Evolutionary conservation across 2,888 invertebrate genomes (phyloP), one percentile per base, ranked within the genome.

Genomic region (Drosophila ustulata): DNA sequence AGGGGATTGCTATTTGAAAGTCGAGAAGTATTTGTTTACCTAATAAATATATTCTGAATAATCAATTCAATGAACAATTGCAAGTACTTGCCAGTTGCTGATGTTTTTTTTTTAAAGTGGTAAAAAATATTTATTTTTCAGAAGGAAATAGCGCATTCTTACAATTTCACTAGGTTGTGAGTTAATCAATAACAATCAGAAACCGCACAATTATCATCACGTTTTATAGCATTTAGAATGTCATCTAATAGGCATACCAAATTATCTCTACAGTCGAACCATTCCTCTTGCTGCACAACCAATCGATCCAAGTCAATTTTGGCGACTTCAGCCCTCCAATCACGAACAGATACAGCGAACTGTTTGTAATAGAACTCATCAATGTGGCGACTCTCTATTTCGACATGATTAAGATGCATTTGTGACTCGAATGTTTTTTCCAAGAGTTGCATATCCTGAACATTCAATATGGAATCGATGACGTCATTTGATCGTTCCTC

Each of bases 161-260:
- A 58, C 43, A 64, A 58, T 23, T 65, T 45, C 34, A 43, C 37
- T 39, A 23, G 23, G 57, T 46, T 30, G 28, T 28, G 3, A 49
- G 6, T 55, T 18, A 56, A 57, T 80, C 77, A 91, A 75, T 91
- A 91, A 70, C 91, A 91, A 89, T 91, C 91, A 13, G 91, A 90
- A 63, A 88, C 78, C 58, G 89, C 80, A 63, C 78, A 82, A 52
- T 85, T 84, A 66, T 79, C 82, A 56, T 85, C 83, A 43, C 83
- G 85, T 46, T 80, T 83, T 26, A 90, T 78, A n/a, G 83, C 81
- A 66, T 68, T 72, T 3, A 88, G 64, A 25, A 96, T 95, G 90
- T 97, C 96, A 82, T 96, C 96, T 2, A 97, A 91, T 4, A 96
- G 93, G 0, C 96, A 96, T 3, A 94, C 94, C 13, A 96, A 93